phyloP scores from a whole-genome alignment of 2,113 vertebrate genomes.

The Syrmaticus mikado region DNA sequence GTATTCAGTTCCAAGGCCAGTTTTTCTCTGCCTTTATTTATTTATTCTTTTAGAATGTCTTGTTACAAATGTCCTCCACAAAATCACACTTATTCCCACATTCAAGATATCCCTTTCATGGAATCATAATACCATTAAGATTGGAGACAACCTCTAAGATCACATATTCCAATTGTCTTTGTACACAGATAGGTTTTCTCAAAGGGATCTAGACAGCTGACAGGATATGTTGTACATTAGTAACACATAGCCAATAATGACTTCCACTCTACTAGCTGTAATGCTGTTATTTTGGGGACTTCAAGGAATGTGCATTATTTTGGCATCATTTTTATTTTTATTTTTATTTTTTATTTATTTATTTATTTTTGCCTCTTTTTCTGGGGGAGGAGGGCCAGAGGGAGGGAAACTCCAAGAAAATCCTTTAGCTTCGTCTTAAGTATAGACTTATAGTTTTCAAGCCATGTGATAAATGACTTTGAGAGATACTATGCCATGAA shows the following conservation, averaged over 20 bases:
- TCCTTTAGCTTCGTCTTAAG: conserved; percentile 11
- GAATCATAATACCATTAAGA: no score
- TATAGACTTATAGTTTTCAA: not conserved
- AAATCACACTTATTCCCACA: not conserved
- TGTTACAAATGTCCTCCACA: not conserved
- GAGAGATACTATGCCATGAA: not conserved
- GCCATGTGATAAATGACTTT: not conserved
- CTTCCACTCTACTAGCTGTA: not conserved
- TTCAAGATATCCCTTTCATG: not conserved
- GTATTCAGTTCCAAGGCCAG: not conserved
- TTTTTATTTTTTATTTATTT: not conserved
- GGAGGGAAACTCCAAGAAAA: not conserved
- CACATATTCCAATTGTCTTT: no score
- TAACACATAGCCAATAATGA: not conserved
- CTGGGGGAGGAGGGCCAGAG: no score
- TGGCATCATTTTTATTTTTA: not conserved
- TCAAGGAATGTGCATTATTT: not conserved
- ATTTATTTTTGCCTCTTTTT: not conserved
- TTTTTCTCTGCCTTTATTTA: not conserved
- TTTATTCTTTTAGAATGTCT: not conserved
- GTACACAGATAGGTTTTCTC: not conserved
- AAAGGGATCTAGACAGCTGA: not conserved
- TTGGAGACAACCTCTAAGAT: not conserved
- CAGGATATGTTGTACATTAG: not conserved
- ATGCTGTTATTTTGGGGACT: not conserved